These are phyloP conservation scores for Peromyscus melanophrys DNA, from an alignment of 2,797 vertebrate species.

Conservation along the genomic window DNA sequence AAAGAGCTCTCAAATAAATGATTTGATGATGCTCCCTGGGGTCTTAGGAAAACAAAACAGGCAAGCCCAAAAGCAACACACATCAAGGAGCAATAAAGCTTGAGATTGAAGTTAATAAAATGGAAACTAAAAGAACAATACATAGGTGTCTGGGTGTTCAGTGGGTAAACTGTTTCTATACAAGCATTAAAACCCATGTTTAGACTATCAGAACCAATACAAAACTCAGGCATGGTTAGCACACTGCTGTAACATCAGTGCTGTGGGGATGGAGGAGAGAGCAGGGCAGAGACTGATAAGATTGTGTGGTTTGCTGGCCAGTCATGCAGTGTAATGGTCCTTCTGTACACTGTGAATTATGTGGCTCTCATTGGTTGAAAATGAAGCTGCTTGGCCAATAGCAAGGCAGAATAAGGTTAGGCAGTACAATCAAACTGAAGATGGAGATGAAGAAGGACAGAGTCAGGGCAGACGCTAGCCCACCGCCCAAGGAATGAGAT, in stretches of 20 bases:
- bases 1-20: not conserved
- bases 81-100: not conserved
- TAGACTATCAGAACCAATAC: not conserved
- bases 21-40: not conserved
- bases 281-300: not conserved
- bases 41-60: not conserved
- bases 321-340: not conserved
- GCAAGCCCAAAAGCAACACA: not conserved
- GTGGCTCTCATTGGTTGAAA: too few species aligned
- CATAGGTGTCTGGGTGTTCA: not conserved
- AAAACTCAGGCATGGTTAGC: not conserved
- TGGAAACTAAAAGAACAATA: not conserved
- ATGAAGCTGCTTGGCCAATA: too few species aligned
- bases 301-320: not conserved
- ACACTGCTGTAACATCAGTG: not conserved
- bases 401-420: too few species aligned
- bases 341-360: too few species aligned
- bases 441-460: too few species aligned
- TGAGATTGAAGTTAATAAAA: not conserved
- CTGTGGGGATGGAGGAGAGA: not conserved
- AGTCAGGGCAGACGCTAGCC: too few species aligned
- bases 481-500: too few species aligned
- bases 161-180: not conserved
- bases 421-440: too few species aligned
- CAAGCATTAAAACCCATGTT: not conserved